phyloP scores from a whole-genome alignment of 2,888 invertebrate genomes.

The Tuta absoluta region DNA sequence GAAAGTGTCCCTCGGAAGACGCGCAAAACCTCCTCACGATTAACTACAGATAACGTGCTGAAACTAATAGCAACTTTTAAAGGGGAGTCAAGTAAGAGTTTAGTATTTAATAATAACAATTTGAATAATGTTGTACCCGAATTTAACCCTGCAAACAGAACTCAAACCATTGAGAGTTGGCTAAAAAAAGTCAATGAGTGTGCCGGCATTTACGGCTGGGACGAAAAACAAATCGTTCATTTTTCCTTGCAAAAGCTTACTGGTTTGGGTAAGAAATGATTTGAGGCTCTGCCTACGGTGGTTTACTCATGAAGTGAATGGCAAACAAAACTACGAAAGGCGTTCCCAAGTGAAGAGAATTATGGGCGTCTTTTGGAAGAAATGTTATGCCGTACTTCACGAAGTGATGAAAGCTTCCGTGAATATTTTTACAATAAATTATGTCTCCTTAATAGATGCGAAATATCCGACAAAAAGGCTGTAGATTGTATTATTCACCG shows the following conservation, averaged over 20 bases:
- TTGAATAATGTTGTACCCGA: no score
- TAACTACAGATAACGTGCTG: not conserved
- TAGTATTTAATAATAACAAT: constrained; percentile 16
- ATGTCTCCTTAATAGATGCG: no score
- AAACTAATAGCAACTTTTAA: not conserved
- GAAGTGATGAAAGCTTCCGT: no score
- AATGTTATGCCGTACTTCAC: no score
- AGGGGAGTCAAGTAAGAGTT: not conserved
- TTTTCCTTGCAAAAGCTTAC: no score
- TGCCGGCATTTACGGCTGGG: constrained; percentile 33
- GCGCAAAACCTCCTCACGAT: not conserved
- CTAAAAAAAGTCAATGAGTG: constrained; percentile 31
- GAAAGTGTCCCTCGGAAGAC: not conserved
- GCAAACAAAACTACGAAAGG: constrained; percentile 35
- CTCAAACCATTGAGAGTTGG: no score
- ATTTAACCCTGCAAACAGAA: no score
- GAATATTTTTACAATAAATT: no score
- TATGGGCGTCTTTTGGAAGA: constrained; percentile 33
- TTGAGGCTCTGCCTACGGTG: no score
- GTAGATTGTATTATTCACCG: no score
- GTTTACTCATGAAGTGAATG: constrained; percentile 28
- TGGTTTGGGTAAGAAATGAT: no score
- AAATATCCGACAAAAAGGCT: no score
- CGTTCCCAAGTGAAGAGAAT: constrained; percentile 36
- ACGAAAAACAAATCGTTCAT: constrained; percentile 35